These are phyloP conservation scores for Ophiothrix spiculata DNA, from an alignment of 35 echinoderm and acorn worm genomes.

Conservation along the genomic window DNA sequence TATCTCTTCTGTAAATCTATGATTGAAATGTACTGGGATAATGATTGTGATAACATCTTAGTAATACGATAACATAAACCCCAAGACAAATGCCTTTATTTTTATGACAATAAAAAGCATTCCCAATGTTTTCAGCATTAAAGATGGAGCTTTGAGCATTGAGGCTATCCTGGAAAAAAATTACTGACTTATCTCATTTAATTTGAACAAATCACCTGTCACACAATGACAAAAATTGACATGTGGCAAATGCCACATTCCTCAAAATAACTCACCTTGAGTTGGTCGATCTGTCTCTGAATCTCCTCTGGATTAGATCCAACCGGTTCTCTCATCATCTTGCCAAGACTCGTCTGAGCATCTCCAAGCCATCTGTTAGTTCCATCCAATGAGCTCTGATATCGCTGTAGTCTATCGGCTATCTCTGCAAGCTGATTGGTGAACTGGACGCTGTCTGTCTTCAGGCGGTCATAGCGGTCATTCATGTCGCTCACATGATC, in stretches of 20 bases:
- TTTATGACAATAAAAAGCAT: too few relatives aligned
- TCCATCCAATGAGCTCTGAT: constrained; percentile 44
- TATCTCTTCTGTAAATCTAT: too few relatives aligned
- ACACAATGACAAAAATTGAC: constrained; percentile 4
- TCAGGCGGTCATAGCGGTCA: constrained; percentile 76
- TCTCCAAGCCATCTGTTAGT: constrained; percentile 74
- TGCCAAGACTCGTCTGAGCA: constrained; percentile 49
- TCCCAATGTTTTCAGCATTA: too few relatives aligned
- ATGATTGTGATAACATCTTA: too few relatives aligned
- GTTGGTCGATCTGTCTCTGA: constrained; percentile 78
- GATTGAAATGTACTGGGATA: too few relatives aligned
- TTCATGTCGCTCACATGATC: constrained; percentile 54
- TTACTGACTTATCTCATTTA: not conserved
- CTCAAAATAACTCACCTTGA: constrained; percentile 55
- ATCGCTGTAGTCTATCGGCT: constrained; percentile 51
- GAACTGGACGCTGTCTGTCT: constrained; percentile 40
- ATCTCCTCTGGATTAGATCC: constrained; percentile 69
- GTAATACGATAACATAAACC: too few relatives aligned
- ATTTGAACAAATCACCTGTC: constrained; percentile 44
- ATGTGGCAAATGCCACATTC: not conserved
- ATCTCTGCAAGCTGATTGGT: constrained; percentile 52
- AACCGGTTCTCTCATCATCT: constrained; percentile 58
- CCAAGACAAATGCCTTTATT: too few relatives aligned
- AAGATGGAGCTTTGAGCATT: too few relatives aligned
- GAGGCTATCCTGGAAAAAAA: too few relatives aligned